Evolutionary conservation across 2,797 vertebrate genomes (phyloP).

Genomic region (Sebastes hopkinsi): DNA sequence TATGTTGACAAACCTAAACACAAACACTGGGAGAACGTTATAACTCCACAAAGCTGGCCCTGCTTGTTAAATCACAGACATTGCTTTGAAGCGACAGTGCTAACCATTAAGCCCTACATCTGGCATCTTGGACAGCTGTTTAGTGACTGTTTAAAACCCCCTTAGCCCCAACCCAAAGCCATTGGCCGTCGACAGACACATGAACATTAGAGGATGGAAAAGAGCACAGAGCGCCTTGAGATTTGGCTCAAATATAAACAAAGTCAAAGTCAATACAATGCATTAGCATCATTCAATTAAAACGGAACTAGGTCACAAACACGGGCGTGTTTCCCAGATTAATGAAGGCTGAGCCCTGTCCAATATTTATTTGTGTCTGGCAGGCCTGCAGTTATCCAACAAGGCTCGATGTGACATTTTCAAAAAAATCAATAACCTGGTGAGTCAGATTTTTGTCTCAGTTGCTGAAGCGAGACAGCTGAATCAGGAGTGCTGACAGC

Average conservation of each 20-base stretch:
- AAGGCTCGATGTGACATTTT: slow-evolving; percentile 69
- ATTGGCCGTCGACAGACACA: neutral
- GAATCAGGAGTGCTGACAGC: slow-evolving; percentile 39
- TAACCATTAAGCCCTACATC: neutral
- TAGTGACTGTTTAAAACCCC: neutral
- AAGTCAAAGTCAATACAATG: slow-evolving; percentile 40
- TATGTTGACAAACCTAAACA: neutral
- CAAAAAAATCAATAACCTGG: slow-evolving; percentile 68
- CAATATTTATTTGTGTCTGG: slow-evolving; percentile 63
- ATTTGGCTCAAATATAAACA: slow-evolving; percentile 42
- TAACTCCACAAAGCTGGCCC: neutral
- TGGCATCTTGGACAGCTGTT: neutral
- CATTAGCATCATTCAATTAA: slow-evolving; percentile 54
- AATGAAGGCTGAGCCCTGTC: slow-evolving; percentile 43
- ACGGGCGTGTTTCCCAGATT: slow-evolving; percentile 37
- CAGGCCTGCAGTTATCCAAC: slow-evolving; percentile 47
- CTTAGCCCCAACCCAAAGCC: neutral
- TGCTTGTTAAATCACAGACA: neutral
- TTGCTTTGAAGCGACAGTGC: neutral
- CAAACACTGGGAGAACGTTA: neutral
- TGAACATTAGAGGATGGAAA: slow-evolving; percentile 1
- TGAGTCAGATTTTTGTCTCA: slow-evolving; percentile 33
- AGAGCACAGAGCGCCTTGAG: slow-evolving; percentile 26
- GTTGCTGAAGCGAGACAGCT: slow-evolving; percentile 16
- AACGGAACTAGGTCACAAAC: slow-evolving; percentile 39